Conservation (phyloP, 2,797 vertebrate species). For the Momotus momota region DNA sequence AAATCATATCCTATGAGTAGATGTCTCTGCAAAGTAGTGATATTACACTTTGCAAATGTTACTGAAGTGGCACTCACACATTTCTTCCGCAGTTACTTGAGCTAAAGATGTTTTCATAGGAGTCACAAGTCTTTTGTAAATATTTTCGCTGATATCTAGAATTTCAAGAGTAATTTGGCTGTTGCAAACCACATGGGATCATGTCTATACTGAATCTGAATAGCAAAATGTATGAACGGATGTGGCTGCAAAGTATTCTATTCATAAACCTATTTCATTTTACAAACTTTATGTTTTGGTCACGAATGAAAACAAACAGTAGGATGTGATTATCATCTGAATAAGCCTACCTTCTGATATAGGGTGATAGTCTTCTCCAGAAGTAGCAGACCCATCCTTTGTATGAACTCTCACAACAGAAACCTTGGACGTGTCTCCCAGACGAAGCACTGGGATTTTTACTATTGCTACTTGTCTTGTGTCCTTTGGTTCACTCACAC, state of each 20-base stretch:
- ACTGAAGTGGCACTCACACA: neutral
- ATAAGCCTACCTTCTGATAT: slow-evolving; percentile 87
- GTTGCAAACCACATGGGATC: neutral
- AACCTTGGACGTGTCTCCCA: slow-evolving; percentile 91
- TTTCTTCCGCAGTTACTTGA: neutral
- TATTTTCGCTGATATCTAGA: neutral
- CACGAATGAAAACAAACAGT: neutral
- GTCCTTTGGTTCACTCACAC: slow-evolving; percentile 88
- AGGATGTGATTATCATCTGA: neutral
- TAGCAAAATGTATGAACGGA: neutral
- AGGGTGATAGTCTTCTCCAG: slow-evolving; percentile 94
- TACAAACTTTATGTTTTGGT: neutral
- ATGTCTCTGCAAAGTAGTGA: neutral
- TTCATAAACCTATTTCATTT: neutral
- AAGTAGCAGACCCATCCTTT: slow-evolving; percentile 93
- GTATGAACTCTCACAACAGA: slow-evolving; percentile 94
- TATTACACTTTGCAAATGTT: neutral
- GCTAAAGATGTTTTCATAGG: neutral
- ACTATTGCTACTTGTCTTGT: slow-evolving; percentile 81
- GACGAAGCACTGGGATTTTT: slow-evolving; percentile 88
- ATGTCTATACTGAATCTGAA: neutral
- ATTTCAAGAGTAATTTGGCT: neutral
- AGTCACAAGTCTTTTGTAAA: neutral
- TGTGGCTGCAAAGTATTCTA: neutral
- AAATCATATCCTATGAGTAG: neutral